Conservation (phyloP, 2,888 invertebrate genomes). For the Chymomyza amoena region DNA sequence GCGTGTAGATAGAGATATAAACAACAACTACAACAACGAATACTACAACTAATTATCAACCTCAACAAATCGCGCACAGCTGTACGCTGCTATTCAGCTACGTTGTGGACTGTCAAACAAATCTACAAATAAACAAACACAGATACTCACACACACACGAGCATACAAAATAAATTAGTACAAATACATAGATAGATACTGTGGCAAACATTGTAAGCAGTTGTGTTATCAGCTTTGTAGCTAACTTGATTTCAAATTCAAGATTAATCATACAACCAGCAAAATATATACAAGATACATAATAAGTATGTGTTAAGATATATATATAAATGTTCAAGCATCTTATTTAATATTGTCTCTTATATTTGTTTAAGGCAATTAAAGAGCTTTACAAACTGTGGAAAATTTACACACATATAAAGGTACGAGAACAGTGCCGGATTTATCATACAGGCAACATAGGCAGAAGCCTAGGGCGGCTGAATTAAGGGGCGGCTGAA, state of each 20-base stretch:
- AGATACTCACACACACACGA: conserved; percentile 16
- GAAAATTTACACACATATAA: not conserved
- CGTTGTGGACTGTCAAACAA: conserved; percentile 26
- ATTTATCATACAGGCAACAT: too few relatives aligned
- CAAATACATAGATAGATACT: not conserved
- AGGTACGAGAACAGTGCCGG: not conserved
- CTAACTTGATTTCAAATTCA: conserved; percentile 19
- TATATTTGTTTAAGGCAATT: not conserved
- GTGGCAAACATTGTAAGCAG: conserved; percentile 35
- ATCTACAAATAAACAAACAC: conserved; percentile 24
- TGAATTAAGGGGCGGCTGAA: too few relatives aligned
- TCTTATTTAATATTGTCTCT: not conserved
- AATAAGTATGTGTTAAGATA: too few relatives aligned
- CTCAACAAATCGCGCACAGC: conserved; percentile 51
- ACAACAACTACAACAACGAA: not conserved
- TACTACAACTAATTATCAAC: conserved; percentile 56
- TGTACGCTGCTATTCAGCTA: conserved; percentile 28
- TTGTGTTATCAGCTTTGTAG: conserved; percentile 11
- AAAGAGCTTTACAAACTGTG: not conserved
- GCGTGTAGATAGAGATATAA: not conserved
- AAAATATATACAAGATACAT: not conserved
- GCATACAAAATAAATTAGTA: too few relatives aligned
- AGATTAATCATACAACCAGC: conserved; percentile 12
- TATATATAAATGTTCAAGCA: not conserved
- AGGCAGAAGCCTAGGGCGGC: too few relatives aligned